phyloP scores from a whole-genome alignment of 2,888 invertebrate genomes.

The Acleris laterana region DNA sequence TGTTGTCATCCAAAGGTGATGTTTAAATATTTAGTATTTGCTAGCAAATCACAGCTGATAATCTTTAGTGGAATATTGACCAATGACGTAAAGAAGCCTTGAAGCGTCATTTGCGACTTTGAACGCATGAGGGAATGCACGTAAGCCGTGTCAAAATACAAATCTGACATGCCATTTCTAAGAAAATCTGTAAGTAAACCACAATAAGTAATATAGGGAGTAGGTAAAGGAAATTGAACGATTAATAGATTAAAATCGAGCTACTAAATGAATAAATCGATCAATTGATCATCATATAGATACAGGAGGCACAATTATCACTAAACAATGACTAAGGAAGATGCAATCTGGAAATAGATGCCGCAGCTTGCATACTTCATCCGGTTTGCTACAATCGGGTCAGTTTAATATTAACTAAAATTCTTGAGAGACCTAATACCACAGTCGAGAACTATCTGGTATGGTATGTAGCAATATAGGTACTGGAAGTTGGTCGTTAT shows the following conservation, averaged over 20 bases:
- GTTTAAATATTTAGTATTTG: slow-evolving; percentile 1
- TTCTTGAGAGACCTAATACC: slow-evolving; percentile 4
- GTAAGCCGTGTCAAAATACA: slow-evolving; percentile 51
- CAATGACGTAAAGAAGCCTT: slow-evolving; percentile 44
- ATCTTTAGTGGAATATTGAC: slow-evolving; percentile 29
- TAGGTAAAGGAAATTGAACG: no score
- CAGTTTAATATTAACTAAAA: slow-evolving; percentile 56
- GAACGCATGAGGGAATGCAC: slow-evolving; percentile 61
- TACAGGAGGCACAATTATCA: slow-evolving; percentile 36
- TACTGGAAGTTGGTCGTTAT: no score
- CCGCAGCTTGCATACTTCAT: slow-evolving; percentile 50
- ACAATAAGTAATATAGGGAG: not conserved
- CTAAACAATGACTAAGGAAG: slow-evolving; percentile 57
- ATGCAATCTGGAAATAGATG: slow-evolving; percentile 51
- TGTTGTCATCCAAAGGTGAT: not conserved
- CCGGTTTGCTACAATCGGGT: slow-evolving; percentile 61
- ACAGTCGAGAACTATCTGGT: no score
- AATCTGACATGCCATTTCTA: slow-evolving; percentile 14
- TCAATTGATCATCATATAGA: slow-evolving; percentile 8
- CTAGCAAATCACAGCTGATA: slow-evolving; percentile 15
- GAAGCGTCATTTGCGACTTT: slow-evolving; percentile 36
- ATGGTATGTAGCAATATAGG: not conserved
- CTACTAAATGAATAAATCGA: not conserved
- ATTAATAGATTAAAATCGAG: no score
- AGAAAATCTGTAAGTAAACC: not conserved